These are phyloP conservation scores for Hydrotaea cyrtoneurina DNA, from an alignment of 2,888 invertebrate species.

Conservation along the genomic window DNA sequence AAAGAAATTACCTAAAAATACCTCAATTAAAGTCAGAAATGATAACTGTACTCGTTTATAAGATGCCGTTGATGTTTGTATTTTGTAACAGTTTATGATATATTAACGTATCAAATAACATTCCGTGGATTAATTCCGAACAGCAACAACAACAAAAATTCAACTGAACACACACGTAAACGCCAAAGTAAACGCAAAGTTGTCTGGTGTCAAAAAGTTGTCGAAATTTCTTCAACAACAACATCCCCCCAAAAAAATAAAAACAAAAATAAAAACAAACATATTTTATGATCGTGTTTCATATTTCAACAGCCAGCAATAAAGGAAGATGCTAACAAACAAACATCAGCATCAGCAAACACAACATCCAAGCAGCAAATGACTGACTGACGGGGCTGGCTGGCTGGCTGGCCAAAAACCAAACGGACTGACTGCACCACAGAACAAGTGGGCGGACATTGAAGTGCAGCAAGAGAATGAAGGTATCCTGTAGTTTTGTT, in stretches of 20 bases:
- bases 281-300: slow-evolving; percentile 65
- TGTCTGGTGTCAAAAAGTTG: slow-evolving; percentile 63
- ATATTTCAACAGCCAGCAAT: slow-evolving; percentile 41
- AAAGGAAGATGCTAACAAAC: slow-evolving; percentile 51
- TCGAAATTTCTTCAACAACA: slow-evolving; percentile 49
- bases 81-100: slow-evolving; percentile 65
- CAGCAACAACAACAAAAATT: background rate
- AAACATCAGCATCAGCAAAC: slow-evolving; percentile 40
- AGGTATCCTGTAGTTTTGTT: slow-evolving; percentile 42
- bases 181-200: background rate
- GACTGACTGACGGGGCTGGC: too few species aligned
- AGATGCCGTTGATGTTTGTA: background rate
- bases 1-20: background rate
- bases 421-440: too few species aligned
- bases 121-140: slow-evolving; percentile 28
- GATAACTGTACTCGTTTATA: slow-evolving; percentile 5
- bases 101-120: slow-evolving; percentile 68
- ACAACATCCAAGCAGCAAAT: slow-evolving; percentile 45
- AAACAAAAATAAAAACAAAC: too few species aligned
- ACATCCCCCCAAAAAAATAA: background rate
- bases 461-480: slow-evolving; percentile 44
- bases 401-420: too few species aligned
- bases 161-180: background rate
- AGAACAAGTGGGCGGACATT: slow-evolving; percentile 61
- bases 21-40: background rate